Evolutionary conservation across 2,888 invertebrate genomes (phyloP), one percentile per base, ranked within the genome.

Genomic region (Diadegma fenestrale): DNA sequence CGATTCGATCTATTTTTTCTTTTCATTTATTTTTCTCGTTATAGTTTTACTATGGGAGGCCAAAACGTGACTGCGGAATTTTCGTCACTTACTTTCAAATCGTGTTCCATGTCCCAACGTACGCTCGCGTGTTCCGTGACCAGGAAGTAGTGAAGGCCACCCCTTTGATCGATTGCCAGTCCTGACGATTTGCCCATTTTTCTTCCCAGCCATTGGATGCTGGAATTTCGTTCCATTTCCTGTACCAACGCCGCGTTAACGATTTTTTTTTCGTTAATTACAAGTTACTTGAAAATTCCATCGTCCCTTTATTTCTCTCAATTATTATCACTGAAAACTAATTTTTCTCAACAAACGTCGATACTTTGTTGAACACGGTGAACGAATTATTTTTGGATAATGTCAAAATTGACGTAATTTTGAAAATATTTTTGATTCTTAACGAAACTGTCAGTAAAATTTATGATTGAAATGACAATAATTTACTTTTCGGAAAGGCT

Each of bases 61-160:
- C 37, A 45, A 26, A 77, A 51, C 26, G 58, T 51, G 58, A 63
- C 45, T 14, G 37, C 17, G 72, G 82, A 84, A 77, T 77, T 66
- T 77, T 41, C 26, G 66, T 66, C 14, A 72, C 82, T 88, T 87
- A 90, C 91, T 84, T 87, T 90, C 82, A 92, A 88, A 30, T 90
- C 88, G 89, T 91, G 92, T 92, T 92, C 92, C n/a, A 92, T 93
- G 87, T 94, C 91, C 95, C 94, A 95, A 76, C 94, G 93, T 22
- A 95, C 92, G 22, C 94, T 92, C 5, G 94, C 95, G 88, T 91
- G 93, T 89, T 95, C 94, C 45, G 94, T 91, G 8, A 91, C 89
- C 87, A 95, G 90, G 87, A 94, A 95, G 88, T 95, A 95, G 86
- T 92, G 93, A 48, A 95, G 89, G 19, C 94, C 94, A 48, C 92